Evolutionary conservation across 2,888 invertebrate genomes (phyloP).

Genomic region (Athetis lepigone): DNA sequence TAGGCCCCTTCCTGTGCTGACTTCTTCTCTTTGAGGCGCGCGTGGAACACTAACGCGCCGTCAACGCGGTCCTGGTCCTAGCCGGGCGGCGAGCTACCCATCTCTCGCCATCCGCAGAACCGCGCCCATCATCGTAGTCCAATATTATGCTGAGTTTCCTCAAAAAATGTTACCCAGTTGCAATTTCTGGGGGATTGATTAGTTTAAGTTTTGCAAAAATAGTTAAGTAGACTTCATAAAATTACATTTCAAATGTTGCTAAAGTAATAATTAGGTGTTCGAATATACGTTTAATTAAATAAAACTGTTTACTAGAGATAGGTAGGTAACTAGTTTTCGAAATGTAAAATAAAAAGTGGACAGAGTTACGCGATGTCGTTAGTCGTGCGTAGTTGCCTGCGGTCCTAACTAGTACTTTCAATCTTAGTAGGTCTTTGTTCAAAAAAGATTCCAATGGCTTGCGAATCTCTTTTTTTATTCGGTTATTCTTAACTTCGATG

Average conservation of each 20-base stretch:
- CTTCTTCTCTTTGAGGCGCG: too few relatives aligned
- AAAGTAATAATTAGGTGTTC: constrained; percentile 11
- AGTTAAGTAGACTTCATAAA: background rate
- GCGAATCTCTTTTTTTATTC: too few relatives aligned
- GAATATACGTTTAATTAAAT: constrained; percentile 12
- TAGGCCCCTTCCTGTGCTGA: too few relatives aligned
- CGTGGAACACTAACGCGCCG: too few relatives aligned
- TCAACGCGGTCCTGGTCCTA: too few relatives aligned
- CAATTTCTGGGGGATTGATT: constrained; percentile 1
- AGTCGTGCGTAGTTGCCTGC: constrained; percentile 12
- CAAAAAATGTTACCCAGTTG: too few relatives aligned
- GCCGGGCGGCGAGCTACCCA: too few relatives aligned
- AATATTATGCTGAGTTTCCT: too few relatives aligned
- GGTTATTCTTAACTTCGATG: too few relatives aligned
- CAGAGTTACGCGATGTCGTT: constrained; percentile 7
- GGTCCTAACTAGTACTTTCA: background rate
- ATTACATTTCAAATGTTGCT: background rate
- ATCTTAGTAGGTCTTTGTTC: background rate
- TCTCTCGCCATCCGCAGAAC: too few relatives aligned
- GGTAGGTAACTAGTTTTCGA: constrained; percentile 36
- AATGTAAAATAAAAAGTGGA: constrained; percentile 24
- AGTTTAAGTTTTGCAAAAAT: background rate
- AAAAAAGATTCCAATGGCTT: background rate
- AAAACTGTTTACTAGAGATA: constrained; percentile 8
- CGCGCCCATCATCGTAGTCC: too few relatives aligned